Base-by-base conservation (phyloP, 2,888 invertebrate genomes). In the Cheiracanthium punctorium region DNA sequence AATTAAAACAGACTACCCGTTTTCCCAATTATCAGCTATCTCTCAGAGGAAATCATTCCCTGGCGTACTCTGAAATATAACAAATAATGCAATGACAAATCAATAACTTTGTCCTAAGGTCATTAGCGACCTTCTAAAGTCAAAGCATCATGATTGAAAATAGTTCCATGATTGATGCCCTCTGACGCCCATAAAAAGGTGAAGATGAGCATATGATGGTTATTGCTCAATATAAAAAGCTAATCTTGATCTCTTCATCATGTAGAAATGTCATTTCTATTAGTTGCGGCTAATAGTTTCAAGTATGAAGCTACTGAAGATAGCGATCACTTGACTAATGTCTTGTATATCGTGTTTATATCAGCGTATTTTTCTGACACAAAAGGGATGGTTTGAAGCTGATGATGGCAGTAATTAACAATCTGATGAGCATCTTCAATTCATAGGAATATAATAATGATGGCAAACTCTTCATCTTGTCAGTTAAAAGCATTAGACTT, bases 91-190 rank as follows among this genome's bases (percentile, higher is more conserved):
- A 77, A 77, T 82, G 82, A 82, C 79, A 79, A 79, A 85, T 85
- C 84, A 85, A 85, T 85, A 85, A 85, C 70, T 85, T 69, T 73
- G 79, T 80, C 84, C 84, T 85, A 43, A 80, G 74, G 74, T 73
- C 84, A 80, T 85, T 79, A 85, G 84, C 84, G 69, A 79, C 67
- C 72, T 64, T 76, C 82, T 77, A 67, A 43, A 65, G 77, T 77
- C 77, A 77, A 84, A 67, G 73, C 69, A 74, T 73, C 67, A 67
- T 84, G 84, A 79, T 74, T 85, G 84, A 85, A 85, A 85, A 85
- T 74, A 79, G 73, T 85, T 84, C 79, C 37, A 74, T 85, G 84
- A 85, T 85, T 79, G 65, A 85, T 85, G 79, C 69, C 52, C 33
- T 43, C 24, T 8, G 20, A 70, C 82, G 82, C 77, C 82, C 74